These are phyloP conservation scores for Carcina quercana DNA, from an alignment of 2,888 invertebrate genomes.

Conservation along the genomic window DNA sequence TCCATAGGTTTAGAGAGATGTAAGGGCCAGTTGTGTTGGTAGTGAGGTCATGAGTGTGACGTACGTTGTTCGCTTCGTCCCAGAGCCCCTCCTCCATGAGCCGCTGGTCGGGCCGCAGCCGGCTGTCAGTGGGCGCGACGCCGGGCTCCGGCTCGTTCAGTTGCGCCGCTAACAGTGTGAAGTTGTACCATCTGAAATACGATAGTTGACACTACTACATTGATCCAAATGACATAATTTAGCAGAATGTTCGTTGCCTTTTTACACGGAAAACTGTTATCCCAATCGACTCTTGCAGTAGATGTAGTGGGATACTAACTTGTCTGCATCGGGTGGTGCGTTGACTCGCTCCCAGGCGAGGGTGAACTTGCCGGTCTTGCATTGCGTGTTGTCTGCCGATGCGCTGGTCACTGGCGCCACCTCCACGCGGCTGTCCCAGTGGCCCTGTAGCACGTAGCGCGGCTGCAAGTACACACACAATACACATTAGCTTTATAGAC, in stretches of 20 bases:
- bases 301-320: conserved; percentile 45
- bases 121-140: conserved; percentile 96
- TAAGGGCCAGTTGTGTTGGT: no score
- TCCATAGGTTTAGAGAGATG: no score
- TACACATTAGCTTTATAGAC: no score
- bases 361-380: conserved; percentile 92
- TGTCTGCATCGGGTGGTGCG: conserved; percentile 80
- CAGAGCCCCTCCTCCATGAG: conserved; percentile 96
- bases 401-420: conserved; percentile 90
- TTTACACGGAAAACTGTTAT: background rate
- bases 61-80: conserved; percentile 89
- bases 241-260: background rate
- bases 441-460: conserved; percentile 86
- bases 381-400: conserved; percentile 86
- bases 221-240: background rate
- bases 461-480: conserved; percentile 70
- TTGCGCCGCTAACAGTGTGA: conserved; percentile 96
- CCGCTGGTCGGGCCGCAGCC: conserved; percentile 95
- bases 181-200: conserved; percentile 86
- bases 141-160: conserved; percentile 95
- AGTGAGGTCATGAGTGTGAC: no score
- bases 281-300: background rate
- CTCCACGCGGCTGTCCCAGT: conserved; percentile 98
- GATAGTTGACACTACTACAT: background rate
- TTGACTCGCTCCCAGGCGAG: conserved; percentile 90